These are phyloP conservation scores for Ceramica pisi DNA, from an alignment of 2,888 invertebrate species.

Conservation along the genomic window DNA sequence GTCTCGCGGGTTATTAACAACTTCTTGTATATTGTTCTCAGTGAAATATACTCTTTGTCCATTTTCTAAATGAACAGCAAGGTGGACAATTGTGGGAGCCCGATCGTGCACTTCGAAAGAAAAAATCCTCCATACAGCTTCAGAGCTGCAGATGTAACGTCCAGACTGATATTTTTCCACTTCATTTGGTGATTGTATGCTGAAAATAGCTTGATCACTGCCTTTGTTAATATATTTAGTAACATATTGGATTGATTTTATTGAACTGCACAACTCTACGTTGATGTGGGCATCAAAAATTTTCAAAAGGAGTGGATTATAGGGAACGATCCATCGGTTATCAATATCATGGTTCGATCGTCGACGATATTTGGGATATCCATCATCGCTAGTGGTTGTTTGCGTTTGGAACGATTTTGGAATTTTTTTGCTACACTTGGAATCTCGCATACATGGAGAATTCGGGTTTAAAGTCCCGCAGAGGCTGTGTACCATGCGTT, in stretches of 20 bases:
- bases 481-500: too few species aligned
- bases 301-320: neutral
- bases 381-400: too few species aligned
- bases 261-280: constrained; percentile 14
- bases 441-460: too few species aligned
- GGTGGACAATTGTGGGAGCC: too few species aligned
- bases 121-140: too few species aligned
- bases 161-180: constrained; percentile 3
- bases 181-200: neutral
- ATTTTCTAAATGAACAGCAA: too few species aligned
- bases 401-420: too few species aligned
- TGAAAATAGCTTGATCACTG: too few species aligned
- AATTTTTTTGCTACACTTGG: too few species aligned
- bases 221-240: constrained; percentile 4
- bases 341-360: neutral
- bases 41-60: constrained; percentile 1
- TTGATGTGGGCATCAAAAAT: constrained; percentile 1
- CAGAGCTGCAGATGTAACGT: constrained; percentile 4
- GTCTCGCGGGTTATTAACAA: neutral
- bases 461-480: too few species aligned
- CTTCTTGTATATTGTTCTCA: constrained; percentile 5
- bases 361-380: too few species aligned
- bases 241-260: constrained; percentile 11
- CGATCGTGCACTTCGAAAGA: too few species aligned
- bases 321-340: neutral